A percentile compares a stretch with the other conserved stretches of the same genome.
These are phyloP conservation scores for Siderastrea radians DNA, from an alignment of 92 coral and sea anemone genomes.

Conservation along the genomic window DNA sequence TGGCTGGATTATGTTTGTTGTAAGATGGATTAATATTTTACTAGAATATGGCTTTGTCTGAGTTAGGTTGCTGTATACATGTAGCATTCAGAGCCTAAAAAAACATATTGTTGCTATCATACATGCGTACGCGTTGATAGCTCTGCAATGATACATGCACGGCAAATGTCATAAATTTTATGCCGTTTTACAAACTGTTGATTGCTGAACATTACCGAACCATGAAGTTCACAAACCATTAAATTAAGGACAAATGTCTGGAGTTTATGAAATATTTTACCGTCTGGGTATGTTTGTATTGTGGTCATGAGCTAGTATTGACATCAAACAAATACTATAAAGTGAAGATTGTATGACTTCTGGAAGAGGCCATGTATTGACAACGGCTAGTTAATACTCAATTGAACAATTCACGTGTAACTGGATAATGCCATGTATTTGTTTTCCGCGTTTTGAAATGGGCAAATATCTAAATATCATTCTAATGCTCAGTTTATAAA, in stretches of 20 bases:
- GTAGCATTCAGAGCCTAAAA: not conserved
- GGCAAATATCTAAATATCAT: not conserved
- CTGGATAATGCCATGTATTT: not conserved
- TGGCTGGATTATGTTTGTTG: constrained; percentile 17
- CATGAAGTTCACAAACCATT: not conserved
- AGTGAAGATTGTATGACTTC: constrained; percentile 32
- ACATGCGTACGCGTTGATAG: not conserved
- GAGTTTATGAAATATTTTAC: constrained; percentile 9
- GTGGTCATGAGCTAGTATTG: not conserved
- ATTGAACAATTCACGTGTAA: not conserved
- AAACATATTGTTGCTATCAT: not conserved
- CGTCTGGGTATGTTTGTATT: constrained; percentile 9
- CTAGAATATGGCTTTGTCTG: constrained; percentile 9
- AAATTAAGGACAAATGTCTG: constrained; percentile 1
- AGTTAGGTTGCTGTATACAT: not conserved
- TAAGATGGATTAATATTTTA: constrained; percentile 9
- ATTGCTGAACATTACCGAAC: not conserved
- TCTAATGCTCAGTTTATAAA: not conserved
- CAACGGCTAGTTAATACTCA: constrained; percentile 19
- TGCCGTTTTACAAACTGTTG: constrained; percentile 1
- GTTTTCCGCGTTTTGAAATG: not conserved
- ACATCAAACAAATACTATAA: constrained; percentile 3
- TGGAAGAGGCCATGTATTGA: constrained; percentile 19
- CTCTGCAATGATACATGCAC: not conserved
- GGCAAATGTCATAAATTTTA: not conserved